Conservation (phyloP, 2,113 vertebrate genomes). For the Seriola dumerili region DNA sequence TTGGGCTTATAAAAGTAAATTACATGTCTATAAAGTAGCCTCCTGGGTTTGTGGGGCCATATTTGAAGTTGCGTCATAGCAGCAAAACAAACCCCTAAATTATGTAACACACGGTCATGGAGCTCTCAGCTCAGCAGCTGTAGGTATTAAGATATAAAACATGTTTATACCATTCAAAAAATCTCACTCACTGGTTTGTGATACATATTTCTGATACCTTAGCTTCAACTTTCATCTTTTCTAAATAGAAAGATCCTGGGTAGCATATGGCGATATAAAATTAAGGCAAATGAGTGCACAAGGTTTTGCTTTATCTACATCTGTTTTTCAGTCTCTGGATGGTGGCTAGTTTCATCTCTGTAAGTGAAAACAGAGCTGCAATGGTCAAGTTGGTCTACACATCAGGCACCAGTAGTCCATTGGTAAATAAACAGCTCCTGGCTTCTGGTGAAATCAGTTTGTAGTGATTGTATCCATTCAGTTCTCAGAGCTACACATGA, state of each 20-base stretch:
- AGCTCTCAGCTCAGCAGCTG: constrained; percentile 37
- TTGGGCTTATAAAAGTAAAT: constrained; percentile 79
- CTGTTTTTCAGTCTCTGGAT: not conserved
- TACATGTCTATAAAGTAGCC: constrained; percentile 79
- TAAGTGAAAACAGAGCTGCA: not conserved
- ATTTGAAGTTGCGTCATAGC: constrained; percentile 75
- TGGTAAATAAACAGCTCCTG: constrained; percentile 1
- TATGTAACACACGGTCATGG: constrained; percentile 55
- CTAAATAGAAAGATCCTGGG: not conserved
- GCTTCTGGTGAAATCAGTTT: not conserved
- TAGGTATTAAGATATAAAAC: constrained; percentile 20
- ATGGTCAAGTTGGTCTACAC: not conserved
- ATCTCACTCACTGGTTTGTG: not conserved
- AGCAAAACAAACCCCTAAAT: constrained; percentile 71
- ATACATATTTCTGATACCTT: not conserved
- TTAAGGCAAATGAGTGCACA: not conserved
- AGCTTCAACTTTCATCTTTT: not conserved
- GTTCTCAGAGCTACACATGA: not conserved
- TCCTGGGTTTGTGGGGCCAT: constrained; percentile 69
- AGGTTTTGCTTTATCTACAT: constrained; percentile 1
- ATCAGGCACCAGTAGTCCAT: not conserved
- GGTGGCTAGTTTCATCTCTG: not conserved
- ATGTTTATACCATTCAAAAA: constrained; percentile 2
- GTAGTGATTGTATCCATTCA: not conserved
- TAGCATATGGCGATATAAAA: not conserved